Conservation (phyloP, 30 jellyfish, hydroid and myxozoan genomes). For the Nemopilema nomurai region DNA sequence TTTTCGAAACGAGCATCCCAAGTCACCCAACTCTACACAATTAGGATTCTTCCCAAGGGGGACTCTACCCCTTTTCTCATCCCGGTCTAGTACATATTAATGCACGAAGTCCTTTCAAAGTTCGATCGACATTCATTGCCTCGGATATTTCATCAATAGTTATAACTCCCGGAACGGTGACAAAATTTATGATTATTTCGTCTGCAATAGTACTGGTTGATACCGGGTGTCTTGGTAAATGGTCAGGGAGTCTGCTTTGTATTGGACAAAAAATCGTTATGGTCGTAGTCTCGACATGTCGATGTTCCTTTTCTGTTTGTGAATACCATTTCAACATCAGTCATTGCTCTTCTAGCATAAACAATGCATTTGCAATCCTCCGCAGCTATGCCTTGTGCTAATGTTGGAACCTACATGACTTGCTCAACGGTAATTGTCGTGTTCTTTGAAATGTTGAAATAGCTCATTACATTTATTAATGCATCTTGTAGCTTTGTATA, state of each 20-base stretch:
- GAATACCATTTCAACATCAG: constrained; percentile 14
- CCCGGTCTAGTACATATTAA: constrained; percentile 28
- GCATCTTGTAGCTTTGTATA: constrained; percentile 15
- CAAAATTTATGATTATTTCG: constrained; percentile 21
- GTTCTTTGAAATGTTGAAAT: constrained; percentile 10
- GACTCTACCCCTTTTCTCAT: too few relatives aligned
- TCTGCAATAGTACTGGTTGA: constrained; percentile 1
- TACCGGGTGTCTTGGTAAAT: constrained; percentile 16
- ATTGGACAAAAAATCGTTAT: background rate
- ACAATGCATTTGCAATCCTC: constrained; percentile 13
- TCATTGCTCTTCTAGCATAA: constrained; percentile 33
- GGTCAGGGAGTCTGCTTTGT: constrained; percentile 24
- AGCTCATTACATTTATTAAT: constrained; percentile 22
- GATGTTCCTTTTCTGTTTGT: constrained; percentile 25
- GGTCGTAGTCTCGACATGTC: background rate
- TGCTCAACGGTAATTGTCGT: constrained; percentile 33
- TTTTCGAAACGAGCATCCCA: too few relatives aligned
- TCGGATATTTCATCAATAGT: constrained; percentile 10
- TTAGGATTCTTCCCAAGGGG: too few relatives aligned
- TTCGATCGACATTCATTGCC: constrained; percentile 15
- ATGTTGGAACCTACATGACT: constrained; percentile 33
- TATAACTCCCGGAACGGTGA: constrained; percentile 33
- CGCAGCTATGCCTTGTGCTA: constrained; percentile 10
- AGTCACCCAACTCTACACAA: too few relatives aligned
- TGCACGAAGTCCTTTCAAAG: constrained; percentile 27